Conservation (phyloP, 2,113 vertebrate genomes). For the Tragelaphus scriptus region DNA sequence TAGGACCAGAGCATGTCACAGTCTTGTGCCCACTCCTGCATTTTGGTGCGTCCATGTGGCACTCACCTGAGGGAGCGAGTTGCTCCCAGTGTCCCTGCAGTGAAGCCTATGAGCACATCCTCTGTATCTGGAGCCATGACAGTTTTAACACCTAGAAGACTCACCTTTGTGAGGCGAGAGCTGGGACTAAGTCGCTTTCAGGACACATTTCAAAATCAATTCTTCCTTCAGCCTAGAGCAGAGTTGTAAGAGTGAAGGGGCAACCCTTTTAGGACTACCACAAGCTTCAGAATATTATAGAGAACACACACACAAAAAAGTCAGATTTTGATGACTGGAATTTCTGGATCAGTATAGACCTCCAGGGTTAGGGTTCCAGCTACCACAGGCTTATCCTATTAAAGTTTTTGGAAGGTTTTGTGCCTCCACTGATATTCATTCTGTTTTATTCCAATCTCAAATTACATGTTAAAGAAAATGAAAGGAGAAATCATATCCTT, state of each 20-base stretch:
- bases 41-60: neutral
- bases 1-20: neutral
- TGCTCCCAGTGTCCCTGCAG: neutral
- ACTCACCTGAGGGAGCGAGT: neutral
- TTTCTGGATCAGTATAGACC: neutral
- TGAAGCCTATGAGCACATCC: neutral
- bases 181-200: neutral
- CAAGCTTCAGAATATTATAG: neutral
- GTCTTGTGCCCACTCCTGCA: neutral
- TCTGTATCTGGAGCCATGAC: neutral
- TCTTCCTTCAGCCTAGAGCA: neutral
- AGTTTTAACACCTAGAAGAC: neutral
- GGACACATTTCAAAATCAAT: neutral
- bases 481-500: neutral
- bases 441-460: constrained; percentile 20
- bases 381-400: neutral
- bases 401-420: neutral
- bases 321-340: neutral
- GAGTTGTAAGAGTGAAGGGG: neutral
- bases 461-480: constrained; percentile 31
- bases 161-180: neutral
- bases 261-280: neutral
- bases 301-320: neutral
- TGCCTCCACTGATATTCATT: neutral
- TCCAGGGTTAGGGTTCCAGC: neutral